phyloP scores from a whole-genome alignment of 2,797 vertebrate species.

The Sciurus carolinensis region DNA sequence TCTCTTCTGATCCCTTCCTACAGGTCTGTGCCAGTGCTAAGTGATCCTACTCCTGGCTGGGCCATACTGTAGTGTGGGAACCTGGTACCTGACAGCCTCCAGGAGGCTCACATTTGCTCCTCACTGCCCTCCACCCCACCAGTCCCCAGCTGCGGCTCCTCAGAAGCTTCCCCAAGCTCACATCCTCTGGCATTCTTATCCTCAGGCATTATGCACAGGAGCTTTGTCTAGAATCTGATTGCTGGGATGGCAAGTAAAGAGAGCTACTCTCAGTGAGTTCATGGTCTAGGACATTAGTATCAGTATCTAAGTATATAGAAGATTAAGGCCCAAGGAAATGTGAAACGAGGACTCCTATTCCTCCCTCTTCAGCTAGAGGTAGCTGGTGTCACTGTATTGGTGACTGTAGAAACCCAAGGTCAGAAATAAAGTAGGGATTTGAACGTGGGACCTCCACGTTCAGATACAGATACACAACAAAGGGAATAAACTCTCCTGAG shows the following conservation, averaged over 20 bases:
- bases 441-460: not conserved
- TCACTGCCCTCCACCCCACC: not conserved
- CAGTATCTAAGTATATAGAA: not conserved
- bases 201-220: not conserved
- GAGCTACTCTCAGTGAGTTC: not conserved
- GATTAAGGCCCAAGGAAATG: not conserved
- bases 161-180: not conserved
- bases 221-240: slow-evolving; percentile 18
- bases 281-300: not conserved
- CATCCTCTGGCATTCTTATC: not conserved
- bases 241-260: not conserved
- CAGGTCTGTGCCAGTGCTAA: slow-evolving; percentile 91
- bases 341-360: not conserved
- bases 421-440: not conserved
- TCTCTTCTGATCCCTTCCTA: slow-evolving; percentile 88
- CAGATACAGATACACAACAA: not conserved
- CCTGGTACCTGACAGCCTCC: not conserved
- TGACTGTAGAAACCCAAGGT: not conserved
- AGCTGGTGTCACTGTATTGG: not conserved
- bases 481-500: not conserved
- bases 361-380: not conserved
- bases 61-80: not conserved
- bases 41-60: not conserved
- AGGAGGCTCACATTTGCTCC: not conserved
- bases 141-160: not conserved